Conservation (phyloP, 1,140 invertebrate genomes). For the Bombus pascuorum region DNA sequence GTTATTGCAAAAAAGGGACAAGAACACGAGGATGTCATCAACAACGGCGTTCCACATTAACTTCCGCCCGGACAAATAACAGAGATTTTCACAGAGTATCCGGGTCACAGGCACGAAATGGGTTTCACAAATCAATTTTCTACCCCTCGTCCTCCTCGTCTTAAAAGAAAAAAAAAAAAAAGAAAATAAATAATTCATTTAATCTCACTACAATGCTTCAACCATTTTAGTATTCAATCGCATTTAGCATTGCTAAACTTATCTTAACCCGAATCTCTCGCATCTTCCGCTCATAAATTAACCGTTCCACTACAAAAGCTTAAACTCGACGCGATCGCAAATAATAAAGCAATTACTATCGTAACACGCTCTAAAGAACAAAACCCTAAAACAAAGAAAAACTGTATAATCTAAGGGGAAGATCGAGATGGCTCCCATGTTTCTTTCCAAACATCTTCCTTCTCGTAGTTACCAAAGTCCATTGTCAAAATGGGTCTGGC, state of each 20-base stretch:
- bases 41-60: constrained; percentile 22
- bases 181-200: background rate
- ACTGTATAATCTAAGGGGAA: too few species aligned
- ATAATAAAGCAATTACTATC: background rate
- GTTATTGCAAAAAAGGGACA: background rate
- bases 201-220: background rate
- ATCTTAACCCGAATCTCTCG: background rate
- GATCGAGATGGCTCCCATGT: background rate
- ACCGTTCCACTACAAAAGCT: background rate
- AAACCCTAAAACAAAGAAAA: background rate
- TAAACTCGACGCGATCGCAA: background rate
- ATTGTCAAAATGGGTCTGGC: background rate
- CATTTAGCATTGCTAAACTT: background rate
- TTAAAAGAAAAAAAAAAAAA: background rate
- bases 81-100: constrained; percentile 16
- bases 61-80: constrained; percentile 19
- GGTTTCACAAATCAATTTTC: background rate
- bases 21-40: constrained; percentile 26
- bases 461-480: background rate
- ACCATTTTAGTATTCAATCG: background rate
- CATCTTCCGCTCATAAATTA: background rate
- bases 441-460: background rate
- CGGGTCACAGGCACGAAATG: background rate
- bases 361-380: background rate
- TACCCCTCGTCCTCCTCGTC: background rate